Evolutionary conservation across 2,888 invertebrate genomes (phyloP), one percentile per base, ranked within the genome.

Genomic region (Callimorpha dominula): DNA sequence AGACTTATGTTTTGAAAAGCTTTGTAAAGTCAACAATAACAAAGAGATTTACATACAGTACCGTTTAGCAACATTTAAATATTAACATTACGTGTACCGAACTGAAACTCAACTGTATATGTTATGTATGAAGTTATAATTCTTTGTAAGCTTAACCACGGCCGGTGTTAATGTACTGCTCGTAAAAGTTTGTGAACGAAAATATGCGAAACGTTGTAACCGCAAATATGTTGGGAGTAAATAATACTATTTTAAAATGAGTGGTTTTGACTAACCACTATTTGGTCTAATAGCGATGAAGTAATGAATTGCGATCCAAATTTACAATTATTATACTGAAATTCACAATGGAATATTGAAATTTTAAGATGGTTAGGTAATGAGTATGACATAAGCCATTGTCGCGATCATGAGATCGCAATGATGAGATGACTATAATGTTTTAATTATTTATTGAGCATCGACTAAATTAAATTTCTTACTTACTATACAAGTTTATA

Each of bases 31-130:
- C 31, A 60, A 63, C 50, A 68, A 70, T n/a, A 31, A 67, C 43
- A 68, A 66, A 70, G 46, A 20, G 65, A 69, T 71, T 77, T 50
- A 50, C 54, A 54, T 43, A 11, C 43, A 9, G 46, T 49, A 14
- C 65, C 12, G 14, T 63, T 68, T 42, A 63, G 54, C 31, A 64
- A 60, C 52, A 63, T 78, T 75, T 46, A 67, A 49, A 72, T 70
- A 65, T 57, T 69, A 66, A 70, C 52, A 64, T 15, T 64, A 42
- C 31, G n/a, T 20, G 63, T 20, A 31, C 60, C 40, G 14, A 42
- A 52, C 54, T 14, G 5, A 68, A 68, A 70, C 11, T 12, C 43
- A 50, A 64, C 70, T 42, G 43, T 64, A 64, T 54, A 46, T 70
- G 52, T 52, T n/a, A n/a, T n/a, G n/a, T n/a, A n/a, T n/a, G n/a